A percentile compares a stretch with the other conserved stretches of the same genome.
These are phyloP conservation scores for Drosophila tani DNA, from an alignment of 1,140 invertebrate genomes.

Conservation along the genomic window DNA sequence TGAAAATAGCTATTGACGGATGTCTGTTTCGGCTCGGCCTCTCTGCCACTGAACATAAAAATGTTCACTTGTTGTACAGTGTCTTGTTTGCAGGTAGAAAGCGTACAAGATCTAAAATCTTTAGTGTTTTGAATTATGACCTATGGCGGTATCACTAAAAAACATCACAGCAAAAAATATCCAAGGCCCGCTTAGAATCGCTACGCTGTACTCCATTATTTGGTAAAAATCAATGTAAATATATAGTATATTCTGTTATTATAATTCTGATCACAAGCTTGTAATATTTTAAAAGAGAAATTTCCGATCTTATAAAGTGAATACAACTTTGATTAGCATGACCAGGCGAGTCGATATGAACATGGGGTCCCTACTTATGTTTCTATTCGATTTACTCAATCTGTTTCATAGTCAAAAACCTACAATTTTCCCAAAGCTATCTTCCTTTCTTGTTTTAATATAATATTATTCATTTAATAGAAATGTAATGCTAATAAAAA, in stretches of 20 bases:
- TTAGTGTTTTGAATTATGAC: conserved; percentile 8
- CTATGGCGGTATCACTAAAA: neutral
- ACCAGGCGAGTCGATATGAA: neutral
- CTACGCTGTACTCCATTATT: neutral
- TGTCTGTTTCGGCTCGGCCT: conserved; percentile 26
- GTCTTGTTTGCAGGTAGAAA: conserved; percentile 19
- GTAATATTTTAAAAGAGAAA: too few species aligned
- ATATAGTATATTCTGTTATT: neutral
- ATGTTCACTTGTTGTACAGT: conserved; percentile 16
- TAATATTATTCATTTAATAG: too few species aligned
- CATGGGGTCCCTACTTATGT: too few species aligned
- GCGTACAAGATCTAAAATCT: conserved; percentile 9
- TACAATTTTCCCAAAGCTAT: too few species aligned
- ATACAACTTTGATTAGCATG: too few species aligned
- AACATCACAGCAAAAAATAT: neutral
- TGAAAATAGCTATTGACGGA: conserved; percentile 53
- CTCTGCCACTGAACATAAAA: conserved; percentile 26
- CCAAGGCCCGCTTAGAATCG: neutral
- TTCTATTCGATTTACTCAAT: too few species aligned
- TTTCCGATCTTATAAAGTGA: too few species aligned
- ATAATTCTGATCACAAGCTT: too few species aligned
- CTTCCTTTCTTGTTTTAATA: too few species aligned
- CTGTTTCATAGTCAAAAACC: too few species aligned
- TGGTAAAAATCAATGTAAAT: neutral
- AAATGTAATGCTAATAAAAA: too few species aligned